These are phyloP conservation scores for Tyrophagus putrescentiae DNA, from an alignment of 1,140 invertebrate genomes.

Conservation along the genomic window DNA sequence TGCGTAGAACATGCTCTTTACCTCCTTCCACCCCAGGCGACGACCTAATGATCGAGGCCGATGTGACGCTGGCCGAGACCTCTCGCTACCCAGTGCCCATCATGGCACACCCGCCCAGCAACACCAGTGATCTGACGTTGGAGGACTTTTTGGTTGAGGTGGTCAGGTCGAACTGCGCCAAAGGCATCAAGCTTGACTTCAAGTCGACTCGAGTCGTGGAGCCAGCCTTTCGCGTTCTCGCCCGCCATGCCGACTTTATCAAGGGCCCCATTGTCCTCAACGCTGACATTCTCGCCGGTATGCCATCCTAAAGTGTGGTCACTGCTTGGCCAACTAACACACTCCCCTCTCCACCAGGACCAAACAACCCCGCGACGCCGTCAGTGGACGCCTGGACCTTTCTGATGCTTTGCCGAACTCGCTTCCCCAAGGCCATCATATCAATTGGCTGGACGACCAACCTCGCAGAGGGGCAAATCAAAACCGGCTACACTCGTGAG, in stretches of 20 bases:
- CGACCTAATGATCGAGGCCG: slow-evolving; percentile 70
- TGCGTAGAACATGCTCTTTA: too few species aligned
- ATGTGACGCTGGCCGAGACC: slow-evolving; percentile 50
- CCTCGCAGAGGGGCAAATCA: slow-evolving; percentile 29
- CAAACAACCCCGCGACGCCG: slow-evolving; percentile 43
- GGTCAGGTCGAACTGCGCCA: slow-evolving; percentile 37
- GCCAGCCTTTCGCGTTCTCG: slow-evolving; percentile 24
- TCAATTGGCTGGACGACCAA: slow-evolving; percentile 76
- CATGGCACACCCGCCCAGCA: slow-evolving; percentile 67
- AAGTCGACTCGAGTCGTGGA: slow-evolving; percentile 55
- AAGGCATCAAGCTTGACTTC: slow-evolving; percentile 76
- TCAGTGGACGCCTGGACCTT: slow-evolving; percentile 54
- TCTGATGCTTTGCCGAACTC: slow-evolving; percentile 39
- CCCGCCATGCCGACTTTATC: slow-evolving; percentile 20
- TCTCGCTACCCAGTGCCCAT: slow-evolving; percentile 44
- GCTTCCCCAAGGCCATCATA: slow-evolving; percentile 49
- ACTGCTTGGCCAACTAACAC: not conserved
- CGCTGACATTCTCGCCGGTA: slow-evolving; percentile 59
- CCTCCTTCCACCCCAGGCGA: slow-evolving; percentile 36
- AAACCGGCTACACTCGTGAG: slow-evolving; percentile 43
- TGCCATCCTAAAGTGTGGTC: not conserved
- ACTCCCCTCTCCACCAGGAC: slow-evolving; percentile 36
- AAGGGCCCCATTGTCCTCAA: slow-evolving; percentile 62
- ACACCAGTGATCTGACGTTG: slow-evolving; percentile 55
- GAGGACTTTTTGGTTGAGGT: slow-evolving; percentile 51